Base-by-base conservation (phyloP, 1,140 invertebrate species). In the Trichonephila inaurata region DNA sequence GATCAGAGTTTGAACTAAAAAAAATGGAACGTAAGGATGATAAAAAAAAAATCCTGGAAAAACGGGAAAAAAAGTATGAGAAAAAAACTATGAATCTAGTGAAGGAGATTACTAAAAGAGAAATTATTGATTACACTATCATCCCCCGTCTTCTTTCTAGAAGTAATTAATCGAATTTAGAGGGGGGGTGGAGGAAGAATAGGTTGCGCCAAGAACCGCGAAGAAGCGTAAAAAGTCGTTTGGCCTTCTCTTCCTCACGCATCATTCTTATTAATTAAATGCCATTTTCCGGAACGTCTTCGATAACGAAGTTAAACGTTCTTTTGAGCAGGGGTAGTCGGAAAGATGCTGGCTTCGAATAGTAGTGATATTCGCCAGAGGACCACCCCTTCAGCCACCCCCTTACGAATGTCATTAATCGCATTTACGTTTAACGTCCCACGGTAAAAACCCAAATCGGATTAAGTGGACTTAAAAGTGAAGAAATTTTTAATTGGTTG, bases 131-230 rank as follows among this genome's bases (percentile, higher is more conserved):
- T 91, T 82, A 82, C 89, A 81, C 89, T 60, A 28, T 89, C 87
- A 87, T 89, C 62, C 87, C n/a, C 14, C 61, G 6, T 82, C 61
- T 91, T 82, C 44, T 91, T 40, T 33, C 58, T 24, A n/a, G 51
- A 61, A 91, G 72, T 91, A 91, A 91, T 91, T 91, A 91, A 91
- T 91, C 89, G 89, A 91, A 91, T 91, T 91, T 91, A 51, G 89
- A 14, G n/a, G 72, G 21, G n/a, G 0, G 58, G 19, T n/a, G 61
- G n/a, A 8, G 14, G 28, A 58, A 90, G 62, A 90, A 81, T 72
- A 90, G 69, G 69, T 40, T 85, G 40, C 83, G 83, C 24, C 14
- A 58, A n/a, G 58, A 51, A 89, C 88, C 88, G 40, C 88, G 83
- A 85, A 60, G 28, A 85, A 61, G 44, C 83, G 51, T 85, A 85